Evolutionary conservation across 2,888 invertebrate species (phyloP).

Genomic region (Lissonota sp.): DNA sequence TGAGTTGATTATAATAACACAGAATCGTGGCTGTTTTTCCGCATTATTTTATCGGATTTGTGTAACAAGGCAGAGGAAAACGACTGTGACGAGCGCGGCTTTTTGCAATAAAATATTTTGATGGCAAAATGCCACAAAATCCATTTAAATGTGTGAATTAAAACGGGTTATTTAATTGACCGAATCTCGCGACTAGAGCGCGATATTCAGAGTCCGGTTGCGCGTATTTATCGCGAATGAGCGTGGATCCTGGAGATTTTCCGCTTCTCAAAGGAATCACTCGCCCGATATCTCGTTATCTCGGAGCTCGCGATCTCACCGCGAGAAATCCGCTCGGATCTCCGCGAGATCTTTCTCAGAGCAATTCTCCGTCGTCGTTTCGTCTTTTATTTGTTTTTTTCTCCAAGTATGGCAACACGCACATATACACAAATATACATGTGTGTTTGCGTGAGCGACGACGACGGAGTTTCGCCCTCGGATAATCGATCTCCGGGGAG

Average conservation of each 20-base stretch:
- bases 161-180: constrained; percentile 31
- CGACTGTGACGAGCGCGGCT: background rate
- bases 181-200: constrained; percentile 28
- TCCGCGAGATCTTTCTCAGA: constrained; percentile 22
- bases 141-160: constrained; percentile 10
- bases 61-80: background rate
- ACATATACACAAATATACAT: too few species aligned
- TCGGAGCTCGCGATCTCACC: constrained; percentile 21
- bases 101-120: background rate
- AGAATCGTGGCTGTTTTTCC: too few species aligned
- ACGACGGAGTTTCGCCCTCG: constrained; percentile 7
- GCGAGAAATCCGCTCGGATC: constrained; percentile 4
- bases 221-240: background rate
- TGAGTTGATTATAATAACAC: too few species aligned
- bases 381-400: background rate
- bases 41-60: too few species aligned
- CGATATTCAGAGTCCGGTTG: constrained; percentile 8
- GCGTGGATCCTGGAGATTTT: constrained; percentile 9
- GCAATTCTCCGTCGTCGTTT: constrained; percentile 3
- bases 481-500: constrained; percentile 35
- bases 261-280: constrained; percentile 18
- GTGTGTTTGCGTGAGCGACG: background rate
- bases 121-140: background rate
- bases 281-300: constrained; percentile 30
- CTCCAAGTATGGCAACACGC: too few species aligned